Percentiles rank a stretch among this genome's conserved stretches.
These are phyloP conservation scores for Deilephila elpenor DNA, from an alignment of 2,888 invertebrate genomes.

Conservation along the genomic window DNA sequence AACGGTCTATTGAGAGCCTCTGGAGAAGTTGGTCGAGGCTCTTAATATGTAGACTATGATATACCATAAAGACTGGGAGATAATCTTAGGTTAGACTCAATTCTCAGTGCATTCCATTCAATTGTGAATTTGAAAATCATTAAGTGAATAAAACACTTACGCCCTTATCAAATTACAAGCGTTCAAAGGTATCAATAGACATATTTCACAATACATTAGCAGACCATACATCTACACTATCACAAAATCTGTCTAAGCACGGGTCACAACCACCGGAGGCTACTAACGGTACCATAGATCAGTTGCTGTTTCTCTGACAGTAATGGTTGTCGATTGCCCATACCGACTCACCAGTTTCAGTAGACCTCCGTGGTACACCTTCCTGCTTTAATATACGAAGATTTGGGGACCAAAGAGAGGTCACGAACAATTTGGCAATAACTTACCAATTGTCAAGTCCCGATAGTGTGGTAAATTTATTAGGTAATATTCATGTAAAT, in stretches of 20 bases:
- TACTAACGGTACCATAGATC: constrained; percentile 66
- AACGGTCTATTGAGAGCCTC: no score
- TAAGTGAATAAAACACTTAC: neutral
- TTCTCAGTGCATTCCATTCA: no score
- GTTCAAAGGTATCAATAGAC: constrained; percentile 18
- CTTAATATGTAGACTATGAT: no score
- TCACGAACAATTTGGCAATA: neutral
- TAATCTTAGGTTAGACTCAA: no score
- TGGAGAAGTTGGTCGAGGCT: no score
- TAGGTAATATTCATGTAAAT: constrained; percentile 32
- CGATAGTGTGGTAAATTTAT: constrained; percentile 15
- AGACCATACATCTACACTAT: constrained; percentile 27
- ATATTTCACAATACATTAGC: constrained; percentile 13
- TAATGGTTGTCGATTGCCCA: constrained; percentile 71
- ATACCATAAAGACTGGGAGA: no score
- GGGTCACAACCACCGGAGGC: constrained; percentile 36
- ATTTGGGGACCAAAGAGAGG: neutral
- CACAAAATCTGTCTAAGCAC: constrained; percentile 28
- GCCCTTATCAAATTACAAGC: constrained; percentile 11
- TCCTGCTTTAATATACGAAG: neutral
- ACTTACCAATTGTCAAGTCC: neutral
- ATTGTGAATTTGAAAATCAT: neutral
- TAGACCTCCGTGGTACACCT: neutral
- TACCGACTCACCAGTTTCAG: neutral
- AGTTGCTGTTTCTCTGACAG: constrained; percentile 77